Evolutionary conservation across 2,888 invertebrate species (phyloP), one percentile per base, ranked within the genome.

Genomic region (Brenthis daphne): DNA sequence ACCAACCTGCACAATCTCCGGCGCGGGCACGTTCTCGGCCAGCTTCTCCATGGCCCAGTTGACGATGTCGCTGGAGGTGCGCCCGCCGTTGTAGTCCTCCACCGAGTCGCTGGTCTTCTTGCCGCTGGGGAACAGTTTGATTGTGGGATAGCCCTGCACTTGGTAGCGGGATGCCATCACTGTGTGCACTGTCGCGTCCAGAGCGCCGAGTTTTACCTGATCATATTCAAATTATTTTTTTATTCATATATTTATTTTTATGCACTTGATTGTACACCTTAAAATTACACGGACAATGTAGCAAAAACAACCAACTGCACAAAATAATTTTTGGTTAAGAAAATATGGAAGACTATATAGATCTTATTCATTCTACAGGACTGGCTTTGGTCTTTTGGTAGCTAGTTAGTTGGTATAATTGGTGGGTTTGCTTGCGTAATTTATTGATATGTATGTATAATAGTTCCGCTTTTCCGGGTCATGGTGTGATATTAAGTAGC

Each of bases 131-230:
- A 99, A 99, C 88, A 95, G 95, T 90, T 99, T 99, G 81, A 99
- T 99, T 48, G 99, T 99, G 2, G 99, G 99, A 92, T 98, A 99
- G 0, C 99, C 99, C 76, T 96, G 95, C 48, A 99, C 96, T 76
- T 95, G 96, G 87, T 97, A 99, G 82, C 96, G 95, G 75, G 94
- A 93, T 0, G 98, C 97, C 88, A 96, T 97, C 14, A 92, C 85
- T 71, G 96, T 95, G 89, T 99, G 96, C 0, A 96, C 97, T 0
- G 99, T 99, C 0, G 99, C 99, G 92, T 99, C 99, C 0, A 99
- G 86, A 3, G 99, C 99, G 70, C 99, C 99, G 20, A 99, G 85
- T 93, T 99, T 99, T 16, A 96, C 93, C 94, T 94, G 76, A 11
- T 71, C 51, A 11, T 24, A 54, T 13, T 54, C 1, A 20, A 12